Base-by-base conservation (phyloP, 2,113 vertebrate genomes). In the Myanophis thanlyinensis region DNA sequence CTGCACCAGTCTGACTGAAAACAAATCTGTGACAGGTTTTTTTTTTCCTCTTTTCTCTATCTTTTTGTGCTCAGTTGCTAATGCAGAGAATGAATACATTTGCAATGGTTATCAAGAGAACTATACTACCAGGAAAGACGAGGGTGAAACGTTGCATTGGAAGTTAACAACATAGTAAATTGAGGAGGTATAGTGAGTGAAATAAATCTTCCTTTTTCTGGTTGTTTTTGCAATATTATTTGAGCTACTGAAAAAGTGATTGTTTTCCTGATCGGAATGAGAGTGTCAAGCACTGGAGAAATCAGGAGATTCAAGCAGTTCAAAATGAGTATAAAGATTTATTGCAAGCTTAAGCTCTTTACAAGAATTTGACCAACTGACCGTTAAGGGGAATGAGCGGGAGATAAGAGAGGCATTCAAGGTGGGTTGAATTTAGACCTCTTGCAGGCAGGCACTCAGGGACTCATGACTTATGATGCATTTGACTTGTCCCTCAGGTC, bases 41-140 rank as follows among this genome's bases (percentile, higher is more conserved):
- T 67, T n/a, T n/a, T 6, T 73, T 13, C 1, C 0, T 4, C 13
- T n/a, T 13, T 27, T 0, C 62, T 5, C 62, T n/a, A 73, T n/a
- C 62, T 73, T 73, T n/a, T 73, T 73, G 13, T 35, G 5, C 13
- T 73, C n/a, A 73, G n/a, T 18, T 73, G n/a, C 20, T 73, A 73
- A 35, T 35, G n/a, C 5, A 73, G 62, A 73, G 13, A 73, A n/a
- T 56, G 27, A 15, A 4, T 30, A 56, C 40, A 89, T 25, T 44
- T 30, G 25, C 25, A 62, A 46, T 59, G 23, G 11, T 59, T 47
- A 54, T 53, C 49, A 20, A 40, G 20, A 52, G n/a, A n/a, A 40
- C 48, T 18, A 87, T 52, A 44, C 53, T 30, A 23, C 9, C 40
- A 51, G 7, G 49, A 35, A 73, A 73, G 62, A 5, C 10, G 35